Evolutionary conservation across 2,888 invertebrate genomes (phyloP).

Genomic region (Athalia circularis): DNA sequence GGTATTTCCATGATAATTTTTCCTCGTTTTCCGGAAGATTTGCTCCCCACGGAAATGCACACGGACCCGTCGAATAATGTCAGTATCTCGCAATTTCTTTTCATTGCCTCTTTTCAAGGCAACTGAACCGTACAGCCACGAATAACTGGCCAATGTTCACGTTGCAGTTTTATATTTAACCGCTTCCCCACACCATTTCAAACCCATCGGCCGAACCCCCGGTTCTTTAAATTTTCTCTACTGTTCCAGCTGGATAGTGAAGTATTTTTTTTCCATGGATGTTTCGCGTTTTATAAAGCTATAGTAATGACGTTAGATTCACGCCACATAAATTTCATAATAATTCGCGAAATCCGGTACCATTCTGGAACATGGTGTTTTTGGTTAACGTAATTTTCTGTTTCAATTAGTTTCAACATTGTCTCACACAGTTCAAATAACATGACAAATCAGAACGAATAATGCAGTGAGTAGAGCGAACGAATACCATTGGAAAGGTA

Average conservation of each 20-base stretch:
- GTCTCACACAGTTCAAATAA: no score
- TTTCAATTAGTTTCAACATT: no score
- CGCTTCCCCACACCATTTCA: background rate
- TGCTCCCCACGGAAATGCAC: slow-evolving; percentile 62
- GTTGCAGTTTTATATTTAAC: slow-evolving; percentile 10
- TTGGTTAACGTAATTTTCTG: no score
- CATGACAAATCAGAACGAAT: no score
- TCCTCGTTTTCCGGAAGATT: slow-evolving; percentile 71
- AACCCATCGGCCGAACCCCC: background rate
- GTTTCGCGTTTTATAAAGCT: background rate
- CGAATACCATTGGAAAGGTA: no score
- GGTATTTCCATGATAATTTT: slow-evolving; percentile 65
- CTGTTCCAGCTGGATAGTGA: background rate
- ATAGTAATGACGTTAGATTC: no score
- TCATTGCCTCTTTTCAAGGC: slow-evolving; percentile 37
- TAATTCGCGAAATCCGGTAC: no score
- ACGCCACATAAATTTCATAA: no score
- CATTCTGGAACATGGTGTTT: no score
- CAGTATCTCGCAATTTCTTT: slow-evolving; percentile 34
- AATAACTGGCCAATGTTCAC: slow-evolving; percentile 40
- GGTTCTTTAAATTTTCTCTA: background rate
- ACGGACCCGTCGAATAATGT: slow-evolving; percentile 54
- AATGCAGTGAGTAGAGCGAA: no score
- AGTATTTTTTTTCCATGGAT: background rate
- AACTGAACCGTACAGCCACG: slow-evolving; percentile 32